A percentile compares a stretch with the other conserved stretches of the same genome.
Conservation (phyloP, 2,113 vertebrate species). For the Ceuthmochares aereus region DNA sequence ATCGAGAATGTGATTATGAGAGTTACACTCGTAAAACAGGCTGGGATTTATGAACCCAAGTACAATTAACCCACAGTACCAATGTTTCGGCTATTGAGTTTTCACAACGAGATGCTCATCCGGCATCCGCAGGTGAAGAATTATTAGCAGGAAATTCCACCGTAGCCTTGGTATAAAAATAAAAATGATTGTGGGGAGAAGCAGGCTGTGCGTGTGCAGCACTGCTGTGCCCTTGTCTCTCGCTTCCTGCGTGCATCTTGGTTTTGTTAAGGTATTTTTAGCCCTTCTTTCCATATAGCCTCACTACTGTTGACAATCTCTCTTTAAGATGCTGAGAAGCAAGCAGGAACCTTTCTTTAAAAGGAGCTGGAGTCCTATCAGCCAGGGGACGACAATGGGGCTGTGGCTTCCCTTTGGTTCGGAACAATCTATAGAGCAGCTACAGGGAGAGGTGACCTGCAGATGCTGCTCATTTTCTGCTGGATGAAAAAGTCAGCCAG, state of each 20-base stretch:
- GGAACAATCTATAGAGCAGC: background rate
- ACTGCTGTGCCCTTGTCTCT: conserved; percentile 15
- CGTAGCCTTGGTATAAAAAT: background rate
- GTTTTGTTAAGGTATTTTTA: conserved; percentile 37
- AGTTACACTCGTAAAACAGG: background rate
- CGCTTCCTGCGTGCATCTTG: background rate
- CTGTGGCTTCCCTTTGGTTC: background rate
- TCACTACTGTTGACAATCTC: background rate
- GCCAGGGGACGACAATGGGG: background rate
- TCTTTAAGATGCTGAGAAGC: background rate
- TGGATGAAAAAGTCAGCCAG: background rate
- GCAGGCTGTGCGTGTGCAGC: background rate
- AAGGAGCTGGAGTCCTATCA: background rate
- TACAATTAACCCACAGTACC: background rate
- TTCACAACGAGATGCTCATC: background rate
- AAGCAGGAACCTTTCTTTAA: background rate
- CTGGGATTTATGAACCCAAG: background rate
- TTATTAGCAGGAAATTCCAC: background rate
- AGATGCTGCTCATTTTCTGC: background rate
- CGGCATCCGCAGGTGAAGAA: background rate
- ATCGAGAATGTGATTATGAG: fast-evolving
- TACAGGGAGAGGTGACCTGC: background rate
- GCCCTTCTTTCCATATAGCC: background rate
- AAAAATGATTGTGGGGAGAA: background rate
- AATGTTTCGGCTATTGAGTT: background rate